A percentile compares a stretch with the other conserved stretches of the same genome.
phyloP scores from a whole-genome alignment of 2,113 vertebrate genomes.

The Oreotrochilus melanogaster region DNA sequence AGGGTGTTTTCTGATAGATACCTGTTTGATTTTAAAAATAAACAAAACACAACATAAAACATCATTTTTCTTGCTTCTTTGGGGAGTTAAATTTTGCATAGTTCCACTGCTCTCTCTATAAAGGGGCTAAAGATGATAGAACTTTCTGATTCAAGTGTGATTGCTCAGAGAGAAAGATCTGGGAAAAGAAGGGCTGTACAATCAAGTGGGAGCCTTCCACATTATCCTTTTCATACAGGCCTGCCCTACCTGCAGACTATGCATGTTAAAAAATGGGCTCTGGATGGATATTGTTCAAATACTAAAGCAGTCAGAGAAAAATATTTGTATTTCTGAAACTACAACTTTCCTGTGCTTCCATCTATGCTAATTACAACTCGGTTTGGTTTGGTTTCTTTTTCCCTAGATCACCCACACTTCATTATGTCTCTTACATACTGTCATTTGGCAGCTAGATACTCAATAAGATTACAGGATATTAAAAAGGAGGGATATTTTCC shows the following conservation, averaged over 20 bases:
- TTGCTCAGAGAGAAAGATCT: background rate
- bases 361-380: too few relatives aligned
- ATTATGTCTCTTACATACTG: background rate
- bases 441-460: background rate
- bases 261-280: background rate
- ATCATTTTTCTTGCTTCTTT: background rate
- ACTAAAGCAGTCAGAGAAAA: background rate
- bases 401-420: background rate
- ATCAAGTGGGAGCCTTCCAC: background rate
- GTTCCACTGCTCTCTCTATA: background rate
- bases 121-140: background rate
- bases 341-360: background rate
- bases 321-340: background rate
- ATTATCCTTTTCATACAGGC: background rate
- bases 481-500: background rate
- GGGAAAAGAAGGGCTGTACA: background rate
- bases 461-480: background rate
- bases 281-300: background rate
- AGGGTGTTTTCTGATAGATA: background rate
- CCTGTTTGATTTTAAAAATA: background rate
- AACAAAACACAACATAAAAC: background rate
- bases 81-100: background rate
- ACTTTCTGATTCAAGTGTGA: background rate
- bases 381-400: background rate
- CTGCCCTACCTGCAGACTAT: background rate